Evolutionary conservation across 23 tunicate genomes (phyloP), one percentile per base, ranked within the genome.

Genomic region (Halocynthia aurantium): DNA sequence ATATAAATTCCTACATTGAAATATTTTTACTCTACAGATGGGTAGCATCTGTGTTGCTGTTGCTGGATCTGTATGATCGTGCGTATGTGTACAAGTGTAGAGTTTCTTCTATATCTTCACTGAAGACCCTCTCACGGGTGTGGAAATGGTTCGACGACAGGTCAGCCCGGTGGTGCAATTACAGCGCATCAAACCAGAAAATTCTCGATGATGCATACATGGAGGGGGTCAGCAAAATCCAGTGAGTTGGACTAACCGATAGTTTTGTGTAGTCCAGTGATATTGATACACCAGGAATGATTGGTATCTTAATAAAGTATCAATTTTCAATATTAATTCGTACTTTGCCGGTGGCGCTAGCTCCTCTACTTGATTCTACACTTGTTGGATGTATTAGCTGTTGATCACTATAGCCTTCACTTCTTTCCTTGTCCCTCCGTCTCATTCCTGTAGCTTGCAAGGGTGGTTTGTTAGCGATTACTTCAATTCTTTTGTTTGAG

Each of bases 61-160:
- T 88, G 60, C 71, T 85, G 53, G 99, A 89, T 53, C 49, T 94
- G 61, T 88, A 94, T 81, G 87, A 88, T 74, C 85, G 90, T 44
- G 72, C 94, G 0, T 80, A 90, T 19, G 75, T 78, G 22, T n/a
- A 85, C 54, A 73, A 90, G 72, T 61, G 58, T 6, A 80, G 99
- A 18, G 84, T 80, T 8, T 49, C 66, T 15, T 75, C 56, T 40
- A 50, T 94, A 31, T 18, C 49, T 6, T 52, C 61, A 9, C 84
- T 73, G 71, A 17, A 67, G 15, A 81, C 61, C 50, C 66, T 70
- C 65, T 81, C 67, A 22, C 72, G 86, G 13, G 86, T 82, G 61
- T 94, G 99, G 99, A 94, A 88, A 57, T 94, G 95, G 95, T 94
- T 88, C 80, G 99, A 94, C 79, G 99, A 94, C 63, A 81, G 99